Evolutionary conservation across 1,140 invertebrate species (phyloP), one percentile per base, ranked within the genome.

Genomic region (Zaprionus tsacasi): DNA sequence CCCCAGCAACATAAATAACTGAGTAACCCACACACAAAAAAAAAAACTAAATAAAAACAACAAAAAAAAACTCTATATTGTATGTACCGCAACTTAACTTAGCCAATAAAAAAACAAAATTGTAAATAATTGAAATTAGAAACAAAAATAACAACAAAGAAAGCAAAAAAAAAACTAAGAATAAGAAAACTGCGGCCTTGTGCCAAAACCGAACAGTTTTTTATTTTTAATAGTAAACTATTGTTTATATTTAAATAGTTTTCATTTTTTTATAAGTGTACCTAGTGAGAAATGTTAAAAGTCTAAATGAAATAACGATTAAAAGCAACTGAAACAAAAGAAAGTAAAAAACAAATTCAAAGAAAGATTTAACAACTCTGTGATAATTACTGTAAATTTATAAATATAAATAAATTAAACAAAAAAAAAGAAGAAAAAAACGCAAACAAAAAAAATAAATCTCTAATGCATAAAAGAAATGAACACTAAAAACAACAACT

Each of bases 301-400:
- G 85, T 89, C 85, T 89, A 79, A 89, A 89, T 81, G 74, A 60
- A 74, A 85, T 72, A 72, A 72, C 69, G 61, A 66, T 72, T 61
- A 76, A 85, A 85, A 85, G 81, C 81, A 85, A 85, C 81, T 78
- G 83, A 75, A 87, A 77, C 82, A 85, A 86, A 66, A 70, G 75
- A 76, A 91, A 76, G 71, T 75, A 79, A 82, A 90, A 90, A 90
- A 90, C 78, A 86, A 90, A 90, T 90, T 90, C 87, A 90, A 90
- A 91, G 82, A 90, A 90, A 90, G 87, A 90, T 91, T 91, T 92
- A 91, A 92, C 91, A 92, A 91, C 91, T 92, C 91, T 92, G 91
- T 92, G 91, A 92, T 92, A 92, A 92, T 92, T 92, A 92, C 91
- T 92, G 85, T 92, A 92, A 92, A 92, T 92, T 92, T 92, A 92